phyloP scores from a whole-genome alignment of 1,140 invertebrate genomes.

The Temnothorax curvispinosus region DNA sequence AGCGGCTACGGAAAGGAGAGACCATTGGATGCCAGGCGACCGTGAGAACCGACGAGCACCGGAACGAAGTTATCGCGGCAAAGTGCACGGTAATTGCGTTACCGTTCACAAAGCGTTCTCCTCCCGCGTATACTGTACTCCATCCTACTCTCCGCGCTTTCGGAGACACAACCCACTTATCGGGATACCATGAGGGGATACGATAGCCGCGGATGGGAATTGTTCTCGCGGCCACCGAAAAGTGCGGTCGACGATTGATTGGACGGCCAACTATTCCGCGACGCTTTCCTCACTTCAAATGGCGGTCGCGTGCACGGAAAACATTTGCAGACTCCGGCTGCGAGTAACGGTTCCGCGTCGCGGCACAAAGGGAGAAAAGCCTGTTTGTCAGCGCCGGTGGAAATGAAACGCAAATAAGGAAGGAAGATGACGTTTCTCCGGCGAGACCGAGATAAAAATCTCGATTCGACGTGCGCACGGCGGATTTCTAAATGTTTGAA shows the following conservation, averaged over 20 bases:
- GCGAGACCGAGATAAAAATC: slow-evolving; percentile 44
- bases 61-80: slow-evolving; percentile 83
- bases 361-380: slow-evolving; percentile 7
- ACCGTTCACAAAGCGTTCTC: slow-evolving; percentile 80
- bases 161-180: slow-evolving; percentile 46
- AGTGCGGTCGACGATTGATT: slow-evolving; percentile 59
- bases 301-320: slow-evolving; percentile 55
- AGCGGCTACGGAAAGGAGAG: slow-evolving; percentile 59
- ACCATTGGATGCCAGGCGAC: slow-evolving; percentile 62
- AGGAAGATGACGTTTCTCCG: background rate
- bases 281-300: slow-evolving; percentile 18
- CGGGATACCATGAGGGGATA: background rate
- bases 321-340: slow-evolving; percentile 44
- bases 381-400: slow-evolving; percentile 23
- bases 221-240: slow-evolving; percentile 55
- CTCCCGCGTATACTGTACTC: slow-evolving; percentile 56
- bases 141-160: slow-evolving; percentile 61
- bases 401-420: slow-evolving; percentile 60
- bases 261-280: slow-evolving; percentile 42
- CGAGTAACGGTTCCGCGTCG: background rate
- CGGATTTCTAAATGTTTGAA: slow-evolving; percentile 55
- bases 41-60: slow-evolving; percentile 56
- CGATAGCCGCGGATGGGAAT: slow-evolving; percentile 56
- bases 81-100: slow-evolving; percentile 85
- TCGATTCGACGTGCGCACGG: slow-evolving; percentile 29